Base-by-base conservation (phyloP, 1,140 invertebrate species). In the Caenorhabditis latens region DNA sequence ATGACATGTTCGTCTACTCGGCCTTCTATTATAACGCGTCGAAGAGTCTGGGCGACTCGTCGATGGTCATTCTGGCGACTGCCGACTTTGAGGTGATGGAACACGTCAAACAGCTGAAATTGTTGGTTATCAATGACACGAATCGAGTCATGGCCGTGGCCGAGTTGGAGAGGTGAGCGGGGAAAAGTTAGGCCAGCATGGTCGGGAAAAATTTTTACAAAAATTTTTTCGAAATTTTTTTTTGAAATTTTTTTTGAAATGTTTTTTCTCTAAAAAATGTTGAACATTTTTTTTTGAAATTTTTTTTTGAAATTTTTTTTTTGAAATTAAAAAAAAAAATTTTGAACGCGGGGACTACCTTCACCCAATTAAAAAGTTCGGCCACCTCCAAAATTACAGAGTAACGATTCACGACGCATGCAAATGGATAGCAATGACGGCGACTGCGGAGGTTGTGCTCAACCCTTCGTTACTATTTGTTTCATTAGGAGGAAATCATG, bases 401-500 rank as follows among this genome's bases (percentile, higher is more conserved):
- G 71, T 79, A 2, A 79, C 71, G 24, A 79, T 79, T 11, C 71
- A 79, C 21, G 71, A 79, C 14, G 71, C 71, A 5, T 79, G 71
- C 21, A 79, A 79, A 79, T 79, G 71, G 71, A 79, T 79, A 21
- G 71, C 71, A 50, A 79, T 79, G 71, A 79, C 71, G 14, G 71
- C 71, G 21, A 79, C 71, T 4, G 40, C 71, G 6, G n/a, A 79
- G 53, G 40, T 79, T 19, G 46, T 50, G 13, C 6, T 21, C 8
- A 79, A 79, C 32, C 71, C 71, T 13, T 79, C 71, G 4, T 9
- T 79, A 19, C 19, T 79, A 24, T 79, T 50, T 13, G 71, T 79
- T 1, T 79, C 71, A 13, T n/a, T 79, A 0, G 71, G 71, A 13
- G 71, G 46, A 50, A 79, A 79, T 11, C 71, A 79, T 50, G 71